phyloP scores from a whole-genome alignment of 2,888 invertebrate species.

The Brachypalpus laphriformis region DNA sequence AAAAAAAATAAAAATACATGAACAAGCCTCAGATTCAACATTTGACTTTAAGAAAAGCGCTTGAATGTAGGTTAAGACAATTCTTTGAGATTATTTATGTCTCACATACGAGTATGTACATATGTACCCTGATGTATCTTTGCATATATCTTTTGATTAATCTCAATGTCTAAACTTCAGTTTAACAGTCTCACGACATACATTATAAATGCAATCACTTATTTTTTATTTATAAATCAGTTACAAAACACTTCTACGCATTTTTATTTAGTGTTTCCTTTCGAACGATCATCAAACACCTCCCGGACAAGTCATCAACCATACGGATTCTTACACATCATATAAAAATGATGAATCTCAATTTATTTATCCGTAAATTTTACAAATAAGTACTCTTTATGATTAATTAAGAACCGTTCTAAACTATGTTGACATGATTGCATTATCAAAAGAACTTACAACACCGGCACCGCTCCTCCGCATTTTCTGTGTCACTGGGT shows the following conservation, averaged over 20 bases:
- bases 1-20: too few relatives aligned
- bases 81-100: too few relatives aligned
- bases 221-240: slow-evolving; percentile 73
- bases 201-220: too few relatives aligned
- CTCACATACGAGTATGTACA: too few relatives aligned
- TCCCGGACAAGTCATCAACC: slow-evolving; percentile 11
- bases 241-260: too few relatives aligned
- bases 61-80: too few relatives aligned
- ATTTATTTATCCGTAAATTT: slow-evolving; percentile 68
- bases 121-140: too few relatives aligned
- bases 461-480: not conserved
- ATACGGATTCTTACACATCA: slow-evolving; percentile 22
- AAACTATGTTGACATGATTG: slow-evolving; percentile 59
- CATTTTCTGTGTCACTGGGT: slow-evolving; percentile 56
- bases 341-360: slow-evolving; percentile 39
- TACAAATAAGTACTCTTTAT: slow-evolving; percentile 61
- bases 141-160: too few relatives aligned
- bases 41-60: too few relatives aligned
- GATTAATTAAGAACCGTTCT: slow-evolving; percentile 54
- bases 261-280: not conserved
- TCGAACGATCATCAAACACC: slow-evolving; percentile 4
- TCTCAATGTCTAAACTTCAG: too few relatives aligned
- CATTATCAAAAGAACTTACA: slow-evolving; percentile 55
- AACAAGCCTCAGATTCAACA: too few relatives aligned
- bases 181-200: too few relatives aligned